These are phyloP conservation scores for Pocillopora meandrina DNA, from an alignment of 92 coral and sea anemone genomes.

Conservation along the genomic window DNA sequence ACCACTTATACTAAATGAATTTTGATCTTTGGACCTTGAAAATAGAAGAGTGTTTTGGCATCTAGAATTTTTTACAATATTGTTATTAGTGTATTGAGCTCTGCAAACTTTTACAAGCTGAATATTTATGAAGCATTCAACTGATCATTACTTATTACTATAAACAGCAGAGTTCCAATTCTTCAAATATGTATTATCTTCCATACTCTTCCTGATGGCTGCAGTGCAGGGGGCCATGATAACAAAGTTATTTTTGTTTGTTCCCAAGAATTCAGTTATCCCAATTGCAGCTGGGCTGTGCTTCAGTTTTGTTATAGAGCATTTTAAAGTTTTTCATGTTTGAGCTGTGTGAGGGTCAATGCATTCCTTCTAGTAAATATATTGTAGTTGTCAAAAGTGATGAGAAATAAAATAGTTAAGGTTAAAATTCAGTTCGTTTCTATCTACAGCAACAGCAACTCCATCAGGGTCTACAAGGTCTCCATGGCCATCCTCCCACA, in stretches of 20 bases:
- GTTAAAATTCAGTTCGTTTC: constrained; percentile 8
- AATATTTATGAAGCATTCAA: no score
- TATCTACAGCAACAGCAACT: constrained; percentile 95
- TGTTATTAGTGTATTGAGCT: no score
- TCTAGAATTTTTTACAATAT: no score
- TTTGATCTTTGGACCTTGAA: neutral
- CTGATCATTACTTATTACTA: no score
- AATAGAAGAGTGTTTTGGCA: neutral
- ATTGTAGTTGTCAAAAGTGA: no score
- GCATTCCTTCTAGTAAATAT: no score
- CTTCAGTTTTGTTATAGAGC: no score
- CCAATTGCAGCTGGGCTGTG: no score
- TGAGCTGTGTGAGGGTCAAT: no score
- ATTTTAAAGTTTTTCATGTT: no score
- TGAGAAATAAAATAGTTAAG: neutral
- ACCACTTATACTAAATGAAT: neutral
- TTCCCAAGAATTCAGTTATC: neutral
- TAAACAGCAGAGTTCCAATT: no score
- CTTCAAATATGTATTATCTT: neutral
- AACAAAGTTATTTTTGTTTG: neutral
- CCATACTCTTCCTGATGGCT: neutral
- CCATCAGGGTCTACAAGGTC: constrained; percentile 95
- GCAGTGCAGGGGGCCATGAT: neutral
- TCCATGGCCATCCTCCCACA: constrained; percentile 97
- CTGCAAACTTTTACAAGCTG: no score